Conservation (phyloP, 2,888 invertebrate species). For the Trichogramma evanescens region DNA sequence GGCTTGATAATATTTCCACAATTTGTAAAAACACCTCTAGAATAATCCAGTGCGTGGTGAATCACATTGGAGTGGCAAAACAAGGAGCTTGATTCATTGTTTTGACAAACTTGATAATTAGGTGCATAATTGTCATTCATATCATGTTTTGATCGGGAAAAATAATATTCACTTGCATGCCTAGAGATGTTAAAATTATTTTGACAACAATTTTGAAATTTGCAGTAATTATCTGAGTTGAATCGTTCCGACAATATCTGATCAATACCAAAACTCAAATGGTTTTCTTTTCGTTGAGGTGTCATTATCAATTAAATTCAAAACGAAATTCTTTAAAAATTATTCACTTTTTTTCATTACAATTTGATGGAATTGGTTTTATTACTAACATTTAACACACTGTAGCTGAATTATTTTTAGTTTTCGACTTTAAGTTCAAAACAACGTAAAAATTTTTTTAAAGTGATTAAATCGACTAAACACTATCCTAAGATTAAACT, state of each 20-base stretch:
- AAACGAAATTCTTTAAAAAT: neutral
- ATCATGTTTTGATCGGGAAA: neutral
- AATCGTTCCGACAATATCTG: conserved; percentile 56
- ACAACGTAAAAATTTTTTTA: too few relatives aligned
- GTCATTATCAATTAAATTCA: neutral
- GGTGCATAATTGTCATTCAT: neutral
- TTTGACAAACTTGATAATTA: neutral
- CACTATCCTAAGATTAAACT: too few relatives aligned
- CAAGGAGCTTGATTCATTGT: neutral
- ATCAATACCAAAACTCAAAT: conserved; percentile 63
- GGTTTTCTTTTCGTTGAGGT: neutral
- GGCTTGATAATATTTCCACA: conserved; percentile 34
- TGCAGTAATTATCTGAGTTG: conserved; percentile 28
- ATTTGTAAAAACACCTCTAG: conserved; percentile 27
- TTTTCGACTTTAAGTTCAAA: too few relatives aligned
- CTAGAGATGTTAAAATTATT: too few relatives aligned
- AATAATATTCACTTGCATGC: too few relatives aligned
- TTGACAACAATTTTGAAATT: conserved; percentile 5
- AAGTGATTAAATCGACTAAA: too few relatives aligned
- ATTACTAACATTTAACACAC: neutral
- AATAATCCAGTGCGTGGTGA: conserved; percentile 15
- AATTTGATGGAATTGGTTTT: neutral
- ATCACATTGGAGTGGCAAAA: neutral
- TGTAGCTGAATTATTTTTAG: neutral
- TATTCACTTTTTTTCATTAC: neutral